phyloP scores from a whole-genome alignment of 2,113 vertebrate genomes.

The Syngnathus typhle region DNA sequence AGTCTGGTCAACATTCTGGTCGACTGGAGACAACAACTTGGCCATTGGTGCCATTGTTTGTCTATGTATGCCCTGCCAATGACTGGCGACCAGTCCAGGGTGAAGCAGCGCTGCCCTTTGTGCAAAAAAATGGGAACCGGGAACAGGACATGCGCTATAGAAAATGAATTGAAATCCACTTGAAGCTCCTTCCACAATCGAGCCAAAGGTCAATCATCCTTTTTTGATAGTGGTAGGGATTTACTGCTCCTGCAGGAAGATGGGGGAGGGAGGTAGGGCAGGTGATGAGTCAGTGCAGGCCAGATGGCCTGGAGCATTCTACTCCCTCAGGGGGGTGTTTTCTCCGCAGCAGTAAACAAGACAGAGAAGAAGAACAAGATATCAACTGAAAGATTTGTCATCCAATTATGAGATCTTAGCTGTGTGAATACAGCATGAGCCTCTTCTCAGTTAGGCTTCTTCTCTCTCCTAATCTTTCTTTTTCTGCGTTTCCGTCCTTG shows the following conservation, averaged over 20 bases:
- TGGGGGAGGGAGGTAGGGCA: background rate
- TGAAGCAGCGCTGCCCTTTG: no score
- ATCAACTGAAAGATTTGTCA: slow-evolving; percentile 37
- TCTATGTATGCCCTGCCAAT: background rate
- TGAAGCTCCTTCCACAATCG: slow-evolving; percentile 14
- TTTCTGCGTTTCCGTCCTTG: background rate
- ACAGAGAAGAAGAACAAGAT: slow-evolving; percentile 29
- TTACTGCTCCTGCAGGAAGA: slow-evolving; percentile 27
- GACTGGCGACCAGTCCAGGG: background rate
- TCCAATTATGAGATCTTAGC: slow-evolving; percentile 52
- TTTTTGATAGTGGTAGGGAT: slow-evolving; percentile 24
- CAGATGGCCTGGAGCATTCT: slow-evolving; percentile 54
- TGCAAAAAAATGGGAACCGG: no score
- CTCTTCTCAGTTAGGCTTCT: background rate
- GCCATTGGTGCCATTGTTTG: background rate
- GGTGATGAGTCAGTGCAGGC: slow-evolving; percentile 6
- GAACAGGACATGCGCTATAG: background rate
- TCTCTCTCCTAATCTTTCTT: background rate
- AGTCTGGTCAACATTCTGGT: background rate
- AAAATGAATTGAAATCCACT: slow-evolving; percentile 14
- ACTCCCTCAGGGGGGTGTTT: slow-evolving; percentile 40
- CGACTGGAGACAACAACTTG: background rate
- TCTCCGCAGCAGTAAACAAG: slow-evolving; percentile 22
- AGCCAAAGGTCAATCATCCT: slow-evolving; percentile 34
- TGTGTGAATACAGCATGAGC: slow-evolving; percentile 6